phyloP scores from a whole-genome alignment of 2,113 vertebrate species.

The Gavia stellata region DNA sequence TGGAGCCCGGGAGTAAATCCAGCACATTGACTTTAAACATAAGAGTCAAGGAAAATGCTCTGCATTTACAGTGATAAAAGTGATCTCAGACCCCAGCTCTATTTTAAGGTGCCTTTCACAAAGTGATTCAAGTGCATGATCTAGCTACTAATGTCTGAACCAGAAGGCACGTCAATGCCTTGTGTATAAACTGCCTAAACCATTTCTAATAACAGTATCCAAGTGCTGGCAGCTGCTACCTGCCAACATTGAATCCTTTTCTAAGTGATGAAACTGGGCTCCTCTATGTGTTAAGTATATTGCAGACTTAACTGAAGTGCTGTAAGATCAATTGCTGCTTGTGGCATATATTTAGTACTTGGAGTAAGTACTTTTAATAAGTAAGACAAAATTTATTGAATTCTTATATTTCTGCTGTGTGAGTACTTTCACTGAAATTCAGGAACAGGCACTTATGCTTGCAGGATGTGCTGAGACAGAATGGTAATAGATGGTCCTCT shows the following conservation, averaged over 20 bases:
- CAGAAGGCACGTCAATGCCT: background rate
- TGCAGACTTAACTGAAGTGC: background rate
- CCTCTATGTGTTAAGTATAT: background rate
- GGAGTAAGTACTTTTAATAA: background rate
- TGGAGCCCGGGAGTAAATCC: background rate
- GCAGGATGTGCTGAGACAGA: background rate
- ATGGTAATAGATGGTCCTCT: background rate
- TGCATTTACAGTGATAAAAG: background rate
- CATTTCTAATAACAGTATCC: background rate
- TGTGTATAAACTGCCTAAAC: background rate
- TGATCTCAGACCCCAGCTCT: background rate
- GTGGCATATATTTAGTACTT: background rate
- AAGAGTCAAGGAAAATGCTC: background rate
- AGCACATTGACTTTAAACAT: background rate
- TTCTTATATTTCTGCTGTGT: constrained; percentile 23
- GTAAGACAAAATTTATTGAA: constrained; percentile 17
- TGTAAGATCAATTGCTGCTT: background rate
- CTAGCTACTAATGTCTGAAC: background rate
- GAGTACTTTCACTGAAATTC: background rate
- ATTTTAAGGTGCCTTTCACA: constrained; percentile 20
- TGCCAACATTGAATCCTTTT: background rate
- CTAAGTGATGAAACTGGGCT: background rate
- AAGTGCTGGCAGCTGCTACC: constrained; percentile 6
- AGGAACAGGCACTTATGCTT: background rate
- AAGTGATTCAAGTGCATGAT: background rate